phyloP scores from a whole-genome alignment of 2,113 vertebrate genomes.

The Saccopteryx bilineata region DNA sequence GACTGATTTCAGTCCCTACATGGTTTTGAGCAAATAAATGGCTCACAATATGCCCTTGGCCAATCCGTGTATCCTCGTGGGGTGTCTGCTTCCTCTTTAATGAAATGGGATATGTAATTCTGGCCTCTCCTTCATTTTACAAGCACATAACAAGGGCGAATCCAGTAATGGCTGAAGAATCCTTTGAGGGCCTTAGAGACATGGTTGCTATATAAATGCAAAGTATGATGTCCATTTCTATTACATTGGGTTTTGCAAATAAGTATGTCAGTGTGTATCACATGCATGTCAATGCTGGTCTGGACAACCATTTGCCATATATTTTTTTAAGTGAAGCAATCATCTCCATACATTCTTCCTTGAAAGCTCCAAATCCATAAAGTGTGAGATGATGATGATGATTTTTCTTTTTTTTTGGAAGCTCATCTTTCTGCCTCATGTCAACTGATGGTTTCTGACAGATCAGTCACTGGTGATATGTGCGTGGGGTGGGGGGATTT shows the following conservation, averaged over 20 bases:
- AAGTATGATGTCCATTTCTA: conserved; percentile 77
- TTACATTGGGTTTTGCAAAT: conserved; percentile 76
- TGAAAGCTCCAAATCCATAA: conserved; percentile 21
- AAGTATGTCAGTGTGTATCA: conserved; percentile 65
- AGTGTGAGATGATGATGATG: not conserved
- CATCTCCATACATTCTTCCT: conserved; percentile 55
- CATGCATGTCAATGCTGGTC: conserved; percentile 43
- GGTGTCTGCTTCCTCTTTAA: conserved; percentile 65
- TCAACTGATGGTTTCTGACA: conserved; percentile 60
- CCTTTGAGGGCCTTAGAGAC: conserved; percentile 80
- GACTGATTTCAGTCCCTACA: conserved; percentile 66
- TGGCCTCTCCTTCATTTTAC: conserved; percentile 74
- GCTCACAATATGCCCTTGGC: conserved; percentile 68
- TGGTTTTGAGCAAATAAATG: conserved; percentile 74
- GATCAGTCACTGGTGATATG: not conserved
- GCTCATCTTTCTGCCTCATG: conserved; percentile 61
- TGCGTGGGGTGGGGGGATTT: not conserved
- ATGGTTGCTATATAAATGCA: conserved; percentile 84
- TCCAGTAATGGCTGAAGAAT: conserved; percentile 76
- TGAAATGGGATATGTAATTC: conserved; percentile 75
- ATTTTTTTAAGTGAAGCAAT: conserved; percentile 30
- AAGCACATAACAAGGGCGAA: conserved; percentile 73
- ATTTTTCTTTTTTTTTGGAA: conserved; percentile 10
- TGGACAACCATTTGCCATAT: conserved; percentile 42
- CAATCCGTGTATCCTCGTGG: conserved; percentile 19